These are phyloP conservation scores for Herpetotheres cachinnans DNA, from an alignment of 2,113 vertebrate genomes.

Conservation along the genomic window DNA sequence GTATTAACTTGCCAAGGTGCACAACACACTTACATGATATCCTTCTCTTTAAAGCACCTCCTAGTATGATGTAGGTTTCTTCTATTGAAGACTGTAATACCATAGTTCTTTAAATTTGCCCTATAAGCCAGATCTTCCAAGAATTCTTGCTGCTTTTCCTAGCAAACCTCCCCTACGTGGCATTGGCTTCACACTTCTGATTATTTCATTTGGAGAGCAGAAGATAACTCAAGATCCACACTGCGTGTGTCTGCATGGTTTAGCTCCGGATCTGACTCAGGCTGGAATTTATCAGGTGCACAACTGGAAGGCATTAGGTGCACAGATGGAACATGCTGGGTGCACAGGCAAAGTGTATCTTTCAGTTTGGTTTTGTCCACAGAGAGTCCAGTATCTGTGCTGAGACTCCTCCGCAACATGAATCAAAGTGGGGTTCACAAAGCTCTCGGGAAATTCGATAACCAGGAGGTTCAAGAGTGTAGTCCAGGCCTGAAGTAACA, in stretches of 20 bases:
- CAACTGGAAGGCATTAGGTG: neutral
- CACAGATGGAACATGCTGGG: neutral
- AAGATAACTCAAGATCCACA: rapidly evolving
- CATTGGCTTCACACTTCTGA: neutral
- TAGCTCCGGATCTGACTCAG: neutral
- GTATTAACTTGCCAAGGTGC: neutral
- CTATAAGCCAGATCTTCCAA: neutral
- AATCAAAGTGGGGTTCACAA: neutral
- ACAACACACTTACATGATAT: neutral
- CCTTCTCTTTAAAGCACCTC: neutral
- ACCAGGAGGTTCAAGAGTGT: neutral
- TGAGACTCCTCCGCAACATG: neutral
- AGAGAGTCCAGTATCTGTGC: neutral
- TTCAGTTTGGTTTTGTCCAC: neutral
- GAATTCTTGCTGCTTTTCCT: neutral
- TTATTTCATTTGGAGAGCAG: neutral
- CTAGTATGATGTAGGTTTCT: neutral
- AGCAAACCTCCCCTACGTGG: neutral
- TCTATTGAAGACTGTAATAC: neutral
- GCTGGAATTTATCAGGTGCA: neutral
- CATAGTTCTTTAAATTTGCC: neutral
- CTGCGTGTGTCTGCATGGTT: rapidly evolving
- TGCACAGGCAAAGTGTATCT: neutral
- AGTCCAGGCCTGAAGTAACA: neutral
- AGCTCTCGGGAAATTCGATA: neutral